phyloP scores from a whole-genome alignment of 2,113 vertebrate genomes.

The Leiothrix lutea region DNA sequence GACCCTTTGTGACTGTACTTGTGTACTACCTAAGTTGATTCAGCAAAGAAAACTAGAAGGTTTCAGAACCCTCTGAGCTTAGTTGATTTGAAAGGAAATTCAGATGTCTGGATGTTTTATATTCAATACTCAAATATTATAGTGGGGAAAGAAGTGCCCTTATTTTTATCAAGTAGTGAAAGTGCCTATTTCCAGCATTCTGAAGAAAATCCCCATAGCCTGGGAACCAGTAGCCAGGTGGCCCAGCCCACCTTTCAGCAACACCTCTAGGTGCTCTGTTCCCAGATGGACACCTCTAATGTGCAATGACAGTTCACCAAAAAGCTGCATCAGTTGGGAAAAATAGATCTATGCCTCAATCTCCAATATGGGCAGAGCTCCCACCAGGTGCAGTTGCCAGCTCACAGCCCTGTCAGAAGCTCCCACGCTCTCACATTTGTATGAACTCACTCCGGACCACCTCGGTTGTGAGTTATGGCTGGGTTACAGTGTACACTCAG shows the following conservation, averaged over 20 bases:
- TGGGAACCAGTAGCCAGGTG: neutral
- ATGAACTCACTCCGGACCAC: neutral
- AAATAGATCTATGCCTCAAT: rapidly evolving
- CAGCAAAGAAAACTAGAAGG: neutral
- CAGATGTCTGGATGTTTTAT: neutral
- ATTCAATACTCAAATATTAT: neutral
- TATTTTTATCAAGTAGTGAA: neutral
- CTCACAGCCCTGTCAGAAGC: neutral
- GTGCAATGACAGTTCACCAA: neutral
- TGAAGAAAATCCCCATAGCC: neutral
- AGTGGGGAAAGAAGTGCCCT: neutral
- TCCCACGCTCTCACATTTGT: neutral
- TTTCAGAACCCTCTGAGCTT: neutral
- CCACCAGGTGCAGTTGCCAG: neutral
- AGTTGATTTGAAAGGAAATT: neutral
- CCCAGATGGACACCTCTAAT: neutral
- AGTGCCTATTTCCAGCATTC: neutral
- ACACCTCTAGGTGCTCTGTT: neutral
- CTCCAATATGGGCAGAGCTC: neutral
- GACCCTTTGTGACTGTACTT: neutral
- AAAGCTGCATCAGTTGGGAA: neutral
- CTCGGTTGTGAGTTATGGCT: neutral
- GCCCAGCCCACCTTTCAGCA: neutral
- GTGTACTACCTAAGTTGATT: neutral
- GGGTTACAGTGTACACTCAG: neutral